These are phyloP conservation scores for Dryomyza anilis DNA, from an alignment of 2,888 invertebrate species.

Conservation along the genomic window DNA sequence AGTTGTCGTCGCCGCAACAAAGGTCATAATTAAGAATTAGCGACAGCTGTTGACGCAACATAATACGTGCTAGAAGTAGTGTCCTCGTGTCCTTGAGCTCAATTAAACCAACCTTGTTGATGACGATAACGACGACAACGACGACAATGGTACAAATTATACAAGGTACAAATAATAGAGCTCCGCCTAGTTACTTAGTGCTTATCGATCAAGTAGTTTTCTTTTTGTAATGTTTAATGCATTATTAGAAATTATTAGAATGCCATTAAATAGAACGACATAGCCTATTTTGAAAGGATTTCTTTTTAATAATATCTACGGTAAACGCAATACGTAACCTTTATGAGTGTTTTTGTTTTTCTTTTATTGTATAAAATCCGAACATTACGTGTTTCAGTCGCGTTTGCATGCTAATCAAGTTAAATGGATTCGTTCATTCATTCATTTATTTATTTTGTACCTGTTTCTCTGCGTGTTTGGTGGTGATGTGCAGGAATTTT, in stretches of 20 bases:
- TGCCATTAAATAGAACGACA: background rate
- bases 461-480: background rate
- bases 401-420: conserved; percentile 15
- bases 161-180: background rate
- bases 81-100: background rate
- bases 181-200: too few relatives aligned
- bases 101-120: background rate
- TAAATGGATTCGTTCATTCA: conserved; percentile 9
- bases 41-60: too few relatives aligned
- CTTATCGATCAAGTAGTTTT: background rate
- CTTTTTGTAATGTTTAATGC: background rate
- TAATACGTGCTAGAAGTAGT: too few relatives aligned
- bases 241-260: conserved; percentile 5
- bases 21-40: too few relatives aligned
- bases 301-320: background rate
- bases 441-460: too few relatives aligned
- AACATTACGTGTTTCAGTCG: conserved; percentile 2
- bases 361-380: background rate
- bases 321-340: background rate
- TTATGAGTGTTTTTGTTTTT: background rate
- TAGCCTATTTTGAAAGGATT: background rate
- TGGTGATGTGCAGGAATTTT: background rate
- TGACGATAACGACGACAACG: background rate
- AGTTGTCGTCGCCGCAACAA: background rate
- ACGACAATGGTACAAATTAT: background rate